Percentiles rank a stretch among this genome's conserved stretches.
These are phyloP conservation scores for Drosophila lacicola DNA, from an alignment of 2,888 invertebrate genomes.

Conservation along the genomic window DNA sequence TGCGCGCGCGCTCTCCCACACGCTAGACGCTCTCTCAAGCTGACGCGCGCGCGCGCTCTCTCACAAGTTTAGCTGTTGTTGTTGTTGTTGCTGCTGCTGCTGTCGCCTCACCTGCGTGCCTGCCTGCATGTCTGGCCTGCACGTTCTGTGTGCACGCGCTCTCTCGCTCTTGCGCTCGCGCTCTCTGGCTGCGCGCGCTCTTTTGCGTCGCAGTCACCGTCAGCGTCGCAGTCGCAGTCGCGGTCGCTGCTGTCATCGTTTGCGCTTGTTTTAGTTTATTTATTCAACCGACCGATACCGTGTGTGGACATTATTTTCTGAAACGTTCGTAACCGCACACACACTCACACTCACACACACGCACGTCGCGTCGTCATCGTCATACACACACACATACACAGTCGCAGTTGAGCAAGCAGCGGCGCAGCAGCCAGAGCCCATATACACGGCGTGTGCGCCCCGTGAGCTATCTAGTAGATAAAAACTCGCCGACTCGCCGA, in stretches of 20 bases:
- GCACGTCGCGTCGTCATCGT: constrained; percentile 26
- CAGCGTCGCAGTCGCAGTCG: constrained; percentile 10
- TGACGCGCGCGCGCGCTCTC: constrained; percentile 13
- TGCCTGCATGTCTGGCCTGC: constrained; percentile 44
- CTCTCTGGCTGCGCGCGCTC: constrained; percentile 25
- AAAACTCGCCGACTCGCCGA: constrained; percentile 75
- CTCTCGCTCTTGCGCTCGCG: constrained; percentile 15
- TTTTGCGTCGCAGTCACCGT: constrained; percentile 17
- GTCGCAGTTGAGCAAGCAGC: constrained; percentile 36
- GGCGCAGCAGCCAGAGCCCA: constrained; percentile 64
- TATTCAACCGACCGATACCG: constrained; percentile 85
- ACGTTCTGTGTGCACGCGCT: constrained; percentile 19
- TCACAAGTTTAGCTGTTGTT: constrained; percentile 3
- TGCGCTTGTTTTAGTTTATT: constrained; percentile 82
- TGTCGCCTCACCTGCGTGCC: constrained; percentile 39
- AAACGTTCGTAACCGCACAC: constrained; percentile 80
- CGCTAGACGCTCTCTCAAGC: constrained; percentile 1
- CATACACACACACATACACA: constrained; percentile 28
- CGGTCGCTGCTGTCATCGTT: constrained; percentile 46
- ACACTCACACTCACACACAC: constrained; percentile 27
- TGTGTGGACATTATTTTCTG: constrained; percentile 85
- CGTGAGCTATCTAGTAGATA: constrained; percentile 79
- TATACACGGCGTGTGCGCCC: constrained; percentile 75
- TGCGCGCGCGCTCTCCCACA: constrained; percentile 13
- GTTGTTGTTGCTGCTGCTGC: constrained; percentile 4